A percentile compares a stretch with the other conserved stretches of the same genome.
phyloP scores from a whole-genome alignment of 2,888 invertebrate species.

The Galerucella pusilla region DNA sequence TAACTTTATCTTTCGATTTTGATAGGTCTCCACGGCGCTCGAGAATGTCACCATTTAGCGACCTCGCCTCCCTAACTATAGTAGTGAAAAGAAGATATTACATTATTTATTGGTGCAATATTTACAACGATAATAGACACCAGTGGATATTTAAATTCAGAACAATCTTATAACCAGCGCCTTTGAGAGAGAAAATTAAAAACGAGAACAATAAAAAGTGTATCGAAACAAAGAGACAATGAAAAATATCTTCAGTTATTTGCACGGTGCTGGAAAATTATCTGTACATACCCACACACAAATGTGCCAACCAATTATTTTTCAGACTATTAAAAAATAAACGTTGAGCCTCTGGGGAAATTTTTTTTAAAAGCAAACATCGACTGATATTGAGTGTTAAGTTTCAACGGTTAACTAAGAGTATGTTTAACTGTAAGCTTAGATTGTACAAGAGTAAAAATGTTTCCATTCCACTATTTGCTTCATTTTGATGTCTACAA shows the following conservation, averaged over 20 bases:
- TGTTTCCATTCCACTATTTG: too few species aligned
- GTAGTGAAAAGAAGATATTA: too few species aligned
- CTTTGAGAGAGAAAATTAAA: not conserved
- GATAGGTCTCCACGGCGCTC: too few species aligned
- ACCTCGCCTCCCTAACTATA: too few species aligned
- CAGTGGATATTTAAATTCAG: not conserved
- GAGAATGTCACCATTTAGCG: too few species aligned
- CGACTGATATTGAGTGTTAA: not conserved
- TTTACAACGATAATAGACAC: not conserved
- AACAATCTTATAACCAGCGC: not conserved
- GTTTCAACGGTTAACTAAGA: not conserved
- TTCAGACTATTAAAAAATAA: not conserved
- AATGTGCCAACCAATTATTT: not conserved
- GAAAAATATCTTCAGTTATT: not conserved
- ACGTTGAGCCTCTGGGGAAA: not conserved
- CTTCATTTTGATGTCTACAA: too few species aligned
- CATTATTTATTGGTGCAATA: too few species aligned
- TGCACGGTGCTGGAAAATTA: constrained; percentile 1
- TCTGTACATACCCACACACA: constrained; percentile 6
- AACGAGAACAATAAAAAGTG: constrained; percentile 6
- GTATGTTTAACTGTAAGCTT: too few species aligned
- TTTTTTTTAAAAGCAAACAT: not conserved
- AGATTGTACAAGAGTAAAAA: too few species aligned
- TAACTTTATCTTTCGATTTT: too few species aligned
- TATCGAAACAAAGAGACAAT: constrained; percentile 4